These are phyloP conservation scores for Luehdorfia chinensis DNA, from an alignment of 1,140 invertebrate genomes.

Conservation along the genomic window DNA sequence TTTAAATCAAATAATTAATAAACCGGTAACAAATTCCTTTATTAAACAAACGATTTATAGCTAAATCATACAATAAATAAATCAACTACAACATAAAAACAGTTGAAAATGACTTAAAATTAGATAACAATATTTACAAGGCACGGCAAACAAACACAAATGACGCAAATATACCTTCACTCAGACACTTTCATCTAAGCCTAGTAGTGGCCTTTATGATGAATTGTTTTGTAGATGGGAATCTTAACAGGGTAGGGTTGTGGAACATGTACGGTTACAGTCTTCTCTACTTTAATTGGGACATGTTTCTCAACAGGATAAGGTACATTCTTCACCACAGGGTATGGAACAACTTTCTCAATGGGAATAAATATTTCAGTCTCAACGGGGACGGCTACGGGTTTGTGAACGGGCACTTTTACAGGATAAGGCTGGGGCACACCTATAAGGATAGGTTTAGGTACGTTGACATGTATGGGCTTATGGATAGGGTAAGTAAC, in stretches of 20 bases:
- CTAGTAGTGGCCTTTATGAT: conserved; percentile 60
- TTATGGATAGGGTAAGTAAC: conserved; percentile 82
- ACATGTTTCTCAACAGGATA: conserved; percentile 86
- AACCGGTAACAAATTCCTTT: conserved; percentile 31
- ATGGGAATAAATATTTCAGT: conserved; percentile 84
- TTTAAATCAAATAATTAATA: no score
- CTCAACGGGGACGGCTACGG: conserved; percentile 82
- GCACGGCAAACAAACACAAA: conserved; percentile 38
- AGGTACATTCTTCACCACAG: conserved; percentile 84
- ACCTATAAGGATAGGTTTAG: conserved; percentile 83
- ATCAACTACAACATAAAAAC: conserved; percentile 74
- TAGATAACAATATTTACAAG: conserved; percentile 71
- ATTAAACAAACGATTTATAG: conserved; percentile 23
- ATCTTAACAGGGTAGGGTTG: conserved; percentile 87
- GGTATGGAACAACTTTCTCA: conserved; percentile 84
- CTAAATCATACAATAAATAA: conserved; percentile 70
- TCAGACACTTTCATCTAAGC: conserved; percentile 16
- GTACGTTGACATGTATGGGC: conserved; percentile 81
- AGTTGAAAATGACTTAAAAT: conserved; percentile 77
- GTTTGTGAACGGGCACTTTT: conserved; percentile 86
- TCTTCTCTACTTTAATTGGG: conserved; percentile 84
- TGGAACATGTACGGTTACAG: conserved; percentile 83
- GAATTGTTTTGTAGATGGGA: conserved; percentile 84
- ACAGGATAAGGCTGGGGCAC: conserved; percentile 86
- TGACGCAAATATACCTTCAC: conserved; percentile 24